Conservation (phyloP, 2,113 vertebrate species). For the Bettongia penicillata region DNA sequence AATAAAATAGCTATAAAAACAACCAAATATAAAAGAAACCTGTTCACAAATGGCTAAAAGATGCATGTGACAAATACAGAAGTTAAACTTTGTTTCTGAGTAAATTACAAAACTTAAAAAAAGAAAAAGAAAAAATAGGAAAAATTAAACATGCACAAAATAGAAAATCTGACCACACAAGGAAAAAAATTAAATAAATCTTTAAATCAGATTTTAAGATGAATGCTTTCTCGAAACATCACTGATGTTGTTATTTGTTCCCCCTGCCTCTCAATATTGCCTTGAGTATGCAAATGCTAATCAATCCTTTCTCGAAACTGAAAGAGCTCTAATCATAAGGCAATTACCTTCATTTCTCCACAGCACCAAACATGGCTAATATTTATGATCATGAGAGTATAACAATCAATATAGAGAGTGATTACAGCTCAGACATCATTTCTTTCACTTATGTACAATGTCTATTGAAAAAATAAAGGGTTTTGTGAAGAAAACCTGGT, state of each 20-base stretch:
- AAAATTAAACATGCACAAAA: slow-evolving; percentile 34
- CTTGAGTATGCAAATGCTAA: slow-evolving; percentile 87
- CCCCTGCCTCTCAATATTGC: slow-evolving; percentile 82
- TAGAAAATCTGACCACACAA: slow-evolving; percentile 58
- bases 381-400: slow-evolving; percentile 89
- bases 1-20: slow-evolving; percentile 79
- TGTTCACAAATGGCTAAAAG: slow-evolving; percentile 77
- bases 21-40: slow-evolving; percentile 80
- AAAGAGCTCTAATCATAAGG: slow-evolving; percentile 89
- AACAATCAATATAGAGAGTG: slow-evolving; percentile 87
- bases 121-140: not conserved
- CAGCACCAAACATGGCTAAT: slow-evolving; percentile 89
- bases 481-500: slow-evolving; percentile 83
- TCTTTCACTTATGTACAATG: slow-evolving; percentile 82
- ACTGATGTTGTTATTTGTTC: slow-evolving; percentile 82
- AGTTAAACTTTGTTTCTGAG: slow-evolving; percentile 79
- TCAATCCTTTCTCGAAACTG: slow-evolving; percentile 84
- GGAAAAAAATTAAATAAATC: slow-evolving; percentile 64
- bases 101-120: slow-evolving; percentile 63
- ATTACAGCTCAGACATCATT: slow-evolving; percentile 85
- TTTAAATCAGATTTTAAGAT: slow-evolving; percentile 76
- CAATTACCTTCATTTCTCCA: slow-evolving; percentile 89
- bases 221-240: slow-evolving; percentile 79
- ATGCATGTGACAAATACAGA: slow-evolving; percentile 79
- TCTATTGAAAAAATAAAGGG: slow-evolving; percentile 79